Evolutionary conservation across 2,888 invertebrate species (phyloP).

Genomic region (Apamea epomidion): DNA sequence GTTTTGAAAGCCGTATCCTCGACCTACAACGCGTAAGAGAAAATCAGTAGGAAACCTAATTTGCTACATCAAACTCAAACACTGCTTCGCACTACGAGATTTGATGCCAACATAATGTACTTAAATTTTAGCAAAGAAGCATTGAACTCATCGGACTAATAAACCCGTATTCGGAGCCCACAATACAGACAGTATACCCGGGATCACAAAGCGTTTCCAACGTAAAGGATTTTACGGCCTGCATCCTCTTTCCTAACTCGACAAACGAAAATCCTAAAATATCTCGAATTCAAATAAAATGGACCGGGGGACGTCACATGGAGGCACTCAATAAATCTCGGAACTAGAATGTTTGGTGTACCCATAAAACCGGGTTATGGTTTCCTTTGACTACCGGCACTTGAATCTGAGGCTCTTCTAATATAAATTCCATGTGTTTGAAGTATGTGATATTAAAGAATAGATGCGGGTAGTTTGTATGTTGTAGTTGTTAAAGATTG

Average conservation of each 20-base stretch:
- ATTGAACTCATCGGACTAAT: constrained; percentile 19
- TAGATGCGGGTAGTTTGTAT: background rate
- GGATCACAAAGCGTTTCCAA: constrained; percentile 47
- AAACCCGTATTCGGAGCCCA: constrained; percentile 19
- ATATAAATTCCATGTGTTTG: constrained; percentile 53
- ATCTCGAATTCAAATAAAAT: constrained; percentile 54
- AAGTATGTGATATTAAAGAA: constrained; percentile 26
- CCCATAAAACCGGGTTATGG: constrained; percentile 73
- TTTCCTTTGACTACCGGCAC: constrained; percentile 47
- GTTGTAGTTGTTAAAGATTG: background rate
- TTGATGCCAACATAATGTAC: background rate
- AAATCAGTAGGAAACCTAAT: background rate
- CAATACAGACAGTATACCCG: constrained; percentile 19
- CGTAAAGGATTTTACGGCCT: constrained; percentile 42
- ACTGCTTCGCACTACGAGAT: background rate
- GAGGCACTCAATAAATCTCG: constrained; percentile 69
- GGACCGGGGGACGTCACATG: constrained; percentile 34
- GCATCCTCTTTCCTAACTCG: constrained; percentile 27
- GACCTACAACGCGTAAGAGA: background rate
- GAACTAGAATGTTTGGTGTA: constrained; percentile 68
- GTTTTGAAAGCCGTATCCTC: background rate
- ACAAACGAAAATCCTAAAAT: constrained; percentile 48
- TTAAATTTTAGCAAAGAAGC: constrained; percentile 1
- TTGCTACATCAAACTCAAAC: background rate
- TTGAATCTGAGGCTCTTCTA: constrained; percentile 27